Evolutionary conservation across 2,888 invertebrate genomes (phyloP), one percentile per base, ranked within the genome.

Genomic region (Celastrina argiolus): DNA sequence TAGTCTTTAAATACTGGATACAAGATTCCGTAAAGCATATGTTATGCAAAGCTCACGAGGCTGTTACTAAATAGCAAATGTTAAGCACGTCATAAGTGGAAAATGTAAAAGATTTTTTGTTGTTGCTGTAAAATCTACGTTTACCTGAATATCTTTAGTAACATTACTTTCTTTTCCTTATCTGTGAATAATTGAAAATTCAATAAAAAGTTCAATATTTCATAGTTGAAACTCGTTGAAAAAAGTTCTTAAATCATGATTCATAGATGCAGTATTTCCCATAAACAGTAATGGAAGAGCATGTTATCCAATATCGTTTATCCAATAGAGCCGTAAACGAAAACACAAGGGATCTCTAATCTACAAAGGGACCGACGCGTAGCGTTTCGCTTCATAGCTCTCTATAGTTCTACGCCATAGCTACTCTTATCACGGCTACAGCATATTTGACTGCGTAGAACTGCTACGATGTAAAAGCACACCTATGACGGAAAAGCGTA

Each of bases 221-320:
- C n/a, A n/a, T n/a, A n/a, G n/a, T n/a, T n/a, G n/a, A n/a, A n/a
- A n/a, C 36, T 36, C 36, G 5, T 7, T 6, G 7, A 36, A 8
- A 36, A 36, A 36, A 7, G 36, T 7, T 10, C 10, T 12, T n/a
- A 22, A 18, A 51, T 0, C 22, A 22, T 10, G 10, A 51, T 51
- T 22, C 1, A 51, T 22, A 51, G 1, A 5, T 16, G 51, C 18
- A 51, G 22, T 51, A 51, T 51, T 51, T 51, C 51, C 12, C 22
- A 22, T 51, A 22, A 51, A 51, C 22, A 5, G 51, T 51, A 22
- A 51, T 51, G 51, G 51, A 4, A 51, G 22, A 51, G 51, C 51
- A 51, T 22, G 51, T 51, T 51, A 51, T 51, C 51, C 51, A 51
- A 22, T 51, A 51, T 51, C 51, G 22, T 22, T 51, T 51, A 51